Base-by-base conservation (phyloP, 2,888 invertebrate species). In the Drosophila birchii region DNA sequence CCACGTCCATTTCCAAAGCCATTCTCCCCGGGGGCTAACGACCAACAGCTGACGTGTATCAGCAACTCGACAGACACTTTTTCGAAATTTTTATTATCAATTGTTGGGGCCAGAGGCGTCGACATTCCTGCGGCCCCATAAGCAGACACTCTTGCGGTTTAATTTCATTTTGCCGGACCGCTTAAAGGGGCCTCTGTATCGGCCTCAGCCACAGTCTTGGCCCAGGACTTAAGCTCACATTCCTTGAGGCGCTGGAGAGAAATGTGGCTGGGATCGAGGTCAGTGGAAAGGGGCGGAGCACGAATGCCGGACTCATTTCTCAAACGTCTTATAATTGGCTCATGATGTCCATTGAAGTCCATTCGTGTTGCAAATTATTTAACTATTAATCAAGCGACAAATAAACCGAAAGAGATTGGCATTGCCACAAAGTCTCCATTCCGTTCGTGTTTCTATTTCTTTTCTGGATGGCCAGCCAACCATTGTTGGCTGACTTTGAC, bases 91-190 rank as follows among this genome's bases (percentile, higher is more conserved):
- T 88, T 86, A 88, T 88, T 86, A 80, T 81, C 85, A 86, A 81
- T 85, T 78, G 79, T 55, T 34, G 39, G 56, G 18, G 29, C 36
- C 41, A 26, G 18, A 39, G 14, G 18, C 39, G 41, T 26, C 56
- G 67, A 54, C 67, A 85, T 85, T 82, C 78, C 69, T 80, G 78
- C 45, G 82, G 86, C 74, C 76, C 77, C 79, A 78, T 79, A 80
- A 79, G 85, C 83, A 80, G 78, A 80, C 81, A 88, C 78, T 89
- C 66, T 85, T 88, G 88, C 67, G 90, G 89, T 86, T 82, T 84
- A 81, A 89, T 88, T 89, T 86, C 80, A 82, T 88, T 88, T 59
- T 64, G 69, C 78, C 70, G 78, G 71, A 86, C 75, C 62, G 63
- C 39, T 77, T 64, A 34, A n/a, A 59, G 51, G 29, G 34, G 16